Evolutionary conservation across 2,888 invertebrate species (phyloP).

Genomic region (Ichneumoninae sp.): DNA sequence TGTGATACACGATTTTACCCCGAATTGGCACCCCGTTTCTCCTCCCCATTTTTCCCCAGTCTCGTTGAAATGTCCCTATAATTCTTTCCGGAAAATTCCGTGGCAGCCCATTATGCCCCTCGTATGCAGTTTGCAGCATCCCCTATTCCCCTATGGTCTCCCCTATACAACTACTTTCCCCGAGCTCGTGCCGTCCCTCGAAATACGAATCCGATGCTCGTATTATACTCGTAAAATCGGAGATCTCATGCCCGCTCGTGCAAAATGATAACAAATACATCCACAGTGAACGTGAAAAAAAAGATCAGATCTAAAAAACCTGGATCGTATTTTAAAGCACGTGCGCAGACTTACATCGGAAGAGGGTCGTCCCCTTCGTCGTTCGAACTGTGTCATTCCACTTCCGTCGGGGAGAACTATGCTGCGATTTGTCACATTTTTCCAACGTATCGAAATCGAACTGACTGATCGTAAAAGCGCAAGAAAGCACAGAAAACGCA

Average conservation of each 20-base stretch:
- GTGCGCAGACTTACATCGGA: not conserved
- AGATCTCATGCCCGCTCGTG: not conserved
- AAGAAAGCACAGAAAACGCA: conserved; percentile 45
- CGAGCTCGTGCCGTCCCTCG: not conserved
- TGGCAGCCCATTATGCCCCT: not conserved
- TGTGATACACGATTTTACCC: not conserved
- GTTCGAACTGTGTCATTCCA: conserved; percentile 2
- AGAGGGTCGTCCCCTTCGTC: not conserved
- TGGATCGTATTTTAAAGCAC: not conserved
- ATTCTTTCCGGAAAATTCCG: not conserved
- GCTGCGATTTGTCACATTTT: conserved; percentile 47
- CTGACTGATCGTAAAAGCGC: conserved; percentile 40
- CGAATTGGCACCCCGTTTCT: not conserved
- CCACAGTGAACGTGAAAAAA: not conserved
- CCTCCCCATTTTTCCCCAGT: not conserved
- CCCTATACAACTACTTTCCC: not conserved
- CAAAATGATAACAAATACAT: not conserved
- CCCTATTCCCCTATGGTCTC: not conserved
- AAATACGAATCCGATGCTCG: not conserved
- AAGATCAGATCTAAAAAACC: not conserved
- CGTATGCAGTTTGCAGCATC: not conserved
- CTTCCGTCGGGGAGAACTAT: conserved; percentile 6
- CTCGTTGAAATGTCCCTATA: not conserved
- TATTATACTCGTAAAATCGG: not conserved
- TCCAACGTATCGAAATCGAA: conserved; percentile 21